Evolutionary conservation across 2,113 vertebrate species (phyloP), one percentile per base, ranked within the genome.

Genomic region (Barnardius zonarius): DNA sequence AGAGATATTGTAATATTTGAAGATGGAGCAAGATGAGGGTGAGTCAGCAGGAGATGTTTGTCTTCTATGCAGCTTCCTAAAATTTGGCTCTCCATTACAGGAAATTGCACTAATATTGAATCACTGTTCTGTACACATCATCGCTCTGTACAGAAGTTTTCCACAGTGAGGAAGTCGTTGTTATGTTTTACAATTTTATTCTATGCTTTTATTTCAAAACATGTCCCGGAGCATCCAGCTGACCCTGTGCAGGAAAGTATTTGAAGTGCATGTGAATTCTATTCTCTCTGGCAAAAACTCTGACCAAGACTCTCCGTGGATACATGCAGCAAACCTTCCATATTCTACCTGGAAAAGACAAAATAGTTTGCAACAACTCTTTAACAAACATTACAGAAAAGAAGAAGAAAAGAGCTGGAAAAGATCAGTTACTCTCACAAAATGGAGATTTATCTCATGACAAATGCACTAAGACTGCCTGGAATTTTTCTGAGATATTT

Each of bases 31-130:
- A 90, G 78, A 84, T 9, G 22, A 84, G 49, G 49, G 41, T 72
- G 88, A 96, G 35, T 84, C 73, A 96, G 78, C 64, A 96, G 67
- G 89, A 87, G 43, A 79, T 54, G 31, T 86, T 95, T 87, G 33
- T 68, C 44, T 88, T 78, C 33, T 68, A 57, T 41, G 24, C 19
- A 52, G 16, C 48, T 27, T 76, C 69, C 48, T 64, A 84, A 88
- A 92, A 75, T 92, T 51, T 86, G 72, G 30, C 74, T 88, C 11
- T 35, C 23, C 64, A 8, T 84, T 87, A 64, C 80, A 93, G 93
- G 90, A 94, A 79, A 88, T 94, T 63, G 61, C 79, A 86, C 17
- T 94, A 86, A 67, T 86, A 86, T 27, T 82, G 61, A 86, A 82
- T 94, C 66, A 92, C 49, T 76, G 31, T 62, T 94, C 59, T 57